Evolutionary conservation across 2,797 vertebrate genomes (phyloP).

Genomic region (Tokudaia tokunoshimensis): DNA sequence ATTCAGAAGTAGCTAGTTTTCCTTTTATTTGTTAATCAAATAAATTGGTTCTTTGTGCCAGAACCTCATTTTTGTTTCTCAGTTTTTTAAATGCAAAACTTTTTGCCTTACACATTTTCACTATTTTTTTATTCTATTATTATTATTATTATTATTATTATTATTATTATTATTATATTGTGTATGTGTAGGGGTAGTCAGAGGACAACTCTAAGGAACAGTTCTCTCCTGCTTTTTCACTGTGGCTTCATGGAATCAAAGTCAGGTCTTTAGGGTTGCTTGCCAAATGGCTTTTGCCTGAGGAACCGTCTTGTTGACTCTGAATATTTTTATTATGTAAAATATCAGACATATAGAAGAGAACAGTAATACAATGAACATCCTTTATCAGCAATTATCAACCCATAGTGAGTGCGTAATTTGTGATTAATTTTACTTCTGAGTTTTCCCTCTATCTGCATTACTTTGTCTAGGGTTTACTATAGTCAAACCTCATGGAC

Average conservation of each 20-base stretch:
- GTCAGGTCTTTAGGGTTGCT: neutral
- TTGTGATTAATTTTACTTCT: neutral
- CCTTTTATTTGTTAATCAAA: neutral
- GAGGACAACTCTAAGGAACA: neutral
- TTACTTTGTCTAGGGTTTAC: neutral
- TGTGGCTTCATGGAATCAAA: neutral
- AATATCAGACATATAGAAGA: neutral
- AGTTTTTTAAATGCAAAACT: neutral
- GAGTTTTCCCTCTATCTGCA: neutral
- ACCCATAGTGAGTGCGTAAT: neutral
- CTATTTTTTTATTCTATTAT: neutral
- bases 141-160: too few relatives aligned
- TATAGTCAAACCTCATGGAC: neutral
- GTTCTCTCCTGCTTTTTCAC: neutral
- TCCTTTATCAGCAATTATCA: neutral
- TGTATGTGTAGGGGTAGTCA: neutral
- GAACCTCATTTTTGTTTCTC: neutral
- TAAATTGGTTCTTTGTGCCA: neutral
- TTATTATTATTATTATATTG: neutral
- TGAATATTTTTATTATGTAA: neutral
- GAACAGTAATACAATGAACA: neutral
- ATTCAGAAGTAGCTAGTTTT: neutral
- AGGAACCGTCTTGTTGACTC: neutral
- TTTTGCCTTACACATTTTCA: neutral
- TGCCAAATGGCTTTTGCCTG: neutral